Percentiles rank a stretch among this genome's conserved stretches.
These are phyloP conservation scores for Drosophila nebulosa DNA, from an alignment of 1,140 invertebrate species.

Conservation along the genomic window DNA sequence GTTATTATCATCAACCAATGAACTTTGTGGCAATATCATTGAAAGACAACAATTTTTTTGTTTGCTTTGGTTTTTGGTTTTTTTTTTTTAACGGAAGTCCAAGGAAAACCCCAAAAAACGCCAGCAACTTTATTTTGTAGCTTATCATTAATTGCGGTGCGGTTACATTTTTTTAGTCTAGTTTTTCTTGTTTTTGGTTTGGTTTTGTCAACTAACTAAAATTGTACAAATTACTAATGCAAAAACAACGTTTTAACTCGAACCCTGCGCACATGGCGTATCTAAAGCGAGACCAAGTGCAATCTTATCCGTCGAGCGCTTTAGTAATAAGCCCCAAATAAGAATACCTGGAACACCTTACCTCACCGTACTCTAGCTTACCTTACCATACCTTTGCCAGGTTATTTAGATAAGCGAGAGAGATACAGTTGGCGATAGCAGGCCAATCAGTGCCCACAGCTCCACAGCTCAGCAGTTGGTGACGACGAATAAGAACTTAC, in stretches of 20 bases:
- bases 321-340: conserved; percentile 21
- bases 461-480: background rate
- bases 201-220: conserved; percentile 53
- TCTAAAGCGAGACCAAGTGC: conserved; percentile 10
- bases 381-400: background rate
- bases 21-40: conserved; percentile 36
- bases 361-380: background rate
- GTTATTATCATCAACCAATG: conserved; percentile 47
- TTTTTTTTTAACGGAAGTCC: background rate
- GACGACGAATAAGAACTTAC: background rate
- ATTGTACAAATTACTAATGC: conserved; percentile 59
- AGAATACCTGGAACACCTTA: background rate
- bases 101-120: background rate
- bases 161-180: conserved; percentile 14
- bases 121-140: background rate
- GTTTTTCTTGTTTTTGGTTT: background rate
- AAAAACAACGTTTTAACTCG: conserved; percentile 9
- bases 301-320: conserved; percentile 51
- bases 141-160: background rate
- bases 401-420: conserved; percentile 38
- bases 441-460: background rate
- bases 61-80: background rate
- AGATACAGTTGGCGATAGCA: conserved; percentile 40
- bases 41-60: too few species aligned
- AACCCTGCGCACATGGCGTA: conserved; percentile 30